Conservation (phyloP, 2,113 vertebrate genomes). For the Willisornis vidua region DNA sequence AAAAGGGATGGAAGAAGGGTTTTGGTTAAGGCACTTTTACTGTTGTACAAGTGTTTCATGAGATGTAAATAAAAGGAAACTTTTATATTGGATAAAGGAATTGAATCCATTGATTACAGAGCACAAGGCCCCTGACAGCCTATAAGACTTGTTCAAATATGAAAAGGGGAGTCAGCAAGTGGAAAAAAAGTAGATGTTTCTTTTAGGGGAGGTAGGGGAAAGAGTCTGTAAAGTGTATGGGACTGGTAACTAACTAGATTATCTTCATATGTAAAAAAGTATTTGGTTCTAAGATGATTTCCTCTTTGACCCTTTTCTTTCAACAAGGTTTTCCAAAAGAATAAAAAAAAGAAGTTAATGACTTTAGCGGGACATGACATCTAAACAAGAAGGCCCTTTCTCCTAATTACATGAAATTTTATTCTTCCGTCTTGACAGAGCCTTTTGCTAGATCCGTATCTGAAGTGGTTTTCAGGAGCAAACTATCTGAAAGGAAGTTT, state of each 20-base stretch:
- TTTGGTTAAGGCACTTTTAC: neutral
- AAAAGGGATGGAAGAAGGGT: neutral
- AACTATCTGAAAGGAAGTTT: neutral
- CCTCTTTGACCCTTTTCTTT: neutral
- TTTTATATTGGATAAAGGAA: neutral
- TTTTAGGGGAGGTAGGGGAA: neutral
- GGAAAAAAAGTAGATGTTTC: neutral
- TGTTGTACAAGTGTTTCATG: neutral
- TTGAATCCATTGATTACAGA: neutral
- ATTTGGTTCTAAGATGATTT: neutral
- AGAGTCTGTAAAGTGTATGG: neutral
- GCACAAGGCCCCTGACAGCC: neutral
- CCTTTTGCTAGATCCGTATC: neutral
- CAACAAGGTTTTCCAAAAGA: neutral
- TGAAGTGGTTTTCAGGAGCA: neutral
- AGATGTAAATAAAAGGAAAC: neutral
- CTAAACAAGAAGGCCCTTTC: neutral
- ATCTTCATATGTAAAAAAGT: neutral
- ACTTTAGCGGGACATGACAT: neutral
- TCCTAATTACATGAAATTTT: neutral
- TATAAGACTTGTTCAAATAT: neutral
- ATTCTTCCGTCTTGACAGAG: neutral
- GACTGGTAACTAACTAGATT: neutral
- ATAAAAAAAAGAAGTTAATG: neutral
- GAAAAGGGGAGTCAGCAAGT: neutral